A percentile compares a stretch with the other conserved stretches of the same genome.
These are phyloP conservation scores for Meriones psammophilus DNA, from an alignment of 2,797 vertebrate genomes.

Conservation along the genomic window DNA sequence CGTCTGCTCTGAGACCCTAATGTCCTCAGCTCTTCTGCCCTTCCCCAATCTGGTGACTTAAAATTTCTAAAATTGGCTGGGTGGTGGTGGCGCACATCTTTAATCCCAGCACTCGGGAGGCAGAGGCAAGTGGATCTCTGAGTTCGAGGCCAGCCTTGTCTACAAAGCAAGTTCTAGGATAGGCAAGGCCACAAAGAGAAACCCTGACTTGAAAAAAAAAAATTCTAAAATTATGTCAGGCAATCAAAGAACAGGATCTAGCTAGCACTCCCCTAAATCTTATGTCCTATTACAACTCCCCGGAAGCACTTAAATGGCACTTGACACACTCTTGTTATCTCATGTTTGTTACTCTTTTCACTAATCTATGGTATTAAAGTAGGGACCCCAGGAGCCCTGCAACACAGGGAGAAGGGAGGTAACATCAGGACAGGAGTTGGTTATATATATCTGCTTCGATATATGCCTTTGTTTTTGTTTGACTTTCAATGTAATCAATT, in stretches of 20 bases:
- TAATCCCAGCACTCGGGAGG: too few relatives aligned
- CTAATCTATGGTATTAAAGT: not conserved
- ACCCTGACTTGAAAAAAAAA: too few relatives aligned
- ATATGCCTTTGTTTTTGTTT: not conserved
- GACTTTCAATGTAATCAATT: not conserved
- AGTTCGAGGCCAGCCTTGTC: too few relatives aligned
- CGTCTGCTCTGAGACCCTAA: not conserved
- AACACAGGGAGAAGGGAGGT: not conserved
- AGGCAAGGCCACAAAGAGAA: too few relatives aligned
- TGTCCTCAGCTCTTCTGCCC: not conserved
- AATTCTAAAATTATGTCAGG: constrained; percentile 11
- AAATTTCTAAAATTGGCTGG: not conserved
- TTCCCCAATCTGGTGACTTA: constrained; percentile 17
- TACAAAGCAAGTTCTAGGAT: too few relatives aligned
- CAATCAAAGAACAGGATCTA: not conserved
- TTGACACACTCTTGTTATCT: not conserved
- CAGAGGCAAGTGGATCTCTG: too few relatives aligned
- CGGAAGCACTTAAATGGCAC: constrained; percentile 1
- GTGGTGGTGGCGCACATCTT: not conserved
- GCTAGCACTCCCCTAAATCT: not conserved
- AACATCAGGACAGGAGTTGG: not conserved
- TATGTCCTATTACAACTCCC: not conserved
- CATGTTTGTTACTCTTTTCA: not conserved
- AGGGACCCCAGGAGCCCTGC: not conserved
- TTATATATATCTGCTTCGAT: not conserved